Conservation (phyloP, 2,888 invertebrate species). For the Nudaria mundana region DNA sequence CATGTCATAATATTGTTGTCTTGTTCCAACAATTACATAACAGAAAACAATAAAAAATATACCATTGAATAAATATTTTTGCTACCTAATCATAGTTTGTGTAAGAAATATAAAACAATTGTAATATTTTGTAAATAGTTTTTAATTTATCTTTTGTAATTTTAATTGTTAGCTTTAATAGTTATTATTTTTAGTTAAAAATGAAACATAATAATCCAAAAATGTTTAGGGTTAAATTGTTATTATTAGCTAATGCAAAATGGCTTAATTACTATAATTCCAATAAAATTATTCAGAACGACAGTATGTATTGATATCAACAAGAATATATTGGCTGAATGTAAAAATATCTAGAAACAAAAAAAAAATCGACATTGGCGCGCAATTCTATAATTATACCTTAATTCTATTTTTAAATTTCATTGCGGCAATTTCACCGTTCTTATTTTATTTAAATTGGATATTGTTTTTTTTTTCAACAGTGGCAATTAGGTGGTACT, state of each 20-base stretch:
- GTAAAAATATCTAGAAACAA: no score
- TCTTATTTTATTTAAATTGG: no score
- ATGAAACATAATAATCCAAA: slow-evolving; percentile 60
- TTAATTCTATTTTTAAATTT: no score
- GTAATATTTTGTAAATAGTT: slow-evolving; percentile 78
- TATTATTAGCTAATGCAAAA: slow-evolving; percentile 29
- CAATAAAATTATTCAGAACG: not conserved
- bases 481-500: no score
- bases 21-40: slow-evolving; percentile 31
- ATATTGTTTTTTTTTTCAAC: no score
- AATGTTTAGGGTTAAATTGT: slow-evolving; percentile 62
- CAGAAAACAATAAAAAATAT: slow-evolving; percentile 26
- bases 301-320: no score
- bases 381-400: no score
- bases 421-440: no score
- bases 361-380: no score
- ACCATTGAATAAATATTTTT: slow-evolving; percentile 33
- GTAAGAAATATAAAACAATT: slow-evolving; percentile 34
- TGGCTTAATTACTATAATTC: slow-evolving; percentile 20
- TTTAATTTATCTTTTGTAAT: slow-evolving; percentile 69
- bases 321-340: no score
- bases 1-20: slow-evolving; percentile 48
- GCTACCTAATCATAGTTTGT: slow-evolving; percentile 29
- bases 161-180: slow-evolving; percentile 77
- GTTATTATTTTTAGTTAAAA: slow-evolving; percentile 61